These are phyloP conservation scores for Cyclopterus lumpus DNA, from an alignment of 2,797 vertebrate genomes.

Conservation along the genomic window DNA sequence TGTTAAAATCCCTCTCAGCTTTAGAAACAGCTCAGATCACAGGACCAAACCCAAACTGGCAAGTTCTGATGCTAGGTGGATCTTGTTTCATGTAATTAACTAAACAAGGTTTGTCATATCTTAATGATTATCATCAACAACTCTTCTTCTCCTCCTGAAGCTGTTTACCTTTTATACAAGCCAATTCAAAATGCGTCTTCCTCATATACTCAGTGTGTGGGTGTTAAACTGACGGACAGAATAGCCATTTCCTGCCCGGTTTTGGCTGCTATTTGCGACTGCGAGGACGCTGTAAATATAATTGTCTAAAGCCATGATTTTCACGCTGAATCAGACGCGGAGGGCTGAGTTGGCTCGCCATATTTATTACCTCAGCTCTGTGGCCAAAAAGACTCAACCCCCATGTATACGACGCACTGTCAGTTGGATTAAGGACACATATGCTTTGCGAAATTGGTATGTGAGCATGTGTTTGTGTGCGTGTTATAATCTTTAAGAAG, in stretches of 20 bases:
- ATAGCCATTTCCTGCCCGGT: constrained; percentile 56
- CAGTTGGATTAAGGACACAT: constrained; percentile 70
- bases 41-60: constrained; percentile 33
- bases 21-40: constrained; percentile 40
- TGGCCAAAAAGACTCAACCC: constrained; percentile 64
- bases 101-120: constrained; percentile 20
- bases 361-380: constrained; percentile 68
- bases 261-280: constrained; percentile 67
- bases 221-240: constrained; percentile 63
- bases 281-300: constrained; percentile 70
- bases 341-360: constrained; percentile 56
- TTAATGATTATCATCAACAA: constrained; percentile 9
- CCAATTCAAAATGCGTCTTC: constrained; percentile 32
- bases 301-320: constrained; percentile 60
- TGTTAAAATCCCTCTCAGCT: constrained; percentile 50
- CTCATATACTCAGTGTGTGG: constrained; percentile 21
- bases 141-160: constrained; percentile 23
- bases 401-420: constrained; percentile 66
- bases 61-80: constrained; percentile 3
- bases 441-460: constrained; percentile 66
- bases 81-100: constrained; percentile 28
- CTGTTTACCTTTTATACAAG: constrained; percentile 26
- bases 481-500: constrained; percentile 59
- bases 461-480: constrained; percentile 37
- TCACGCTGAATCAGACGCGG: constrained; percentile 66